Evolutionary conservation across 2,113 vertebrate species (phyloP), one percentile per base, ranked within the genome.

Genomic region (Xerus inauris): DNA sequence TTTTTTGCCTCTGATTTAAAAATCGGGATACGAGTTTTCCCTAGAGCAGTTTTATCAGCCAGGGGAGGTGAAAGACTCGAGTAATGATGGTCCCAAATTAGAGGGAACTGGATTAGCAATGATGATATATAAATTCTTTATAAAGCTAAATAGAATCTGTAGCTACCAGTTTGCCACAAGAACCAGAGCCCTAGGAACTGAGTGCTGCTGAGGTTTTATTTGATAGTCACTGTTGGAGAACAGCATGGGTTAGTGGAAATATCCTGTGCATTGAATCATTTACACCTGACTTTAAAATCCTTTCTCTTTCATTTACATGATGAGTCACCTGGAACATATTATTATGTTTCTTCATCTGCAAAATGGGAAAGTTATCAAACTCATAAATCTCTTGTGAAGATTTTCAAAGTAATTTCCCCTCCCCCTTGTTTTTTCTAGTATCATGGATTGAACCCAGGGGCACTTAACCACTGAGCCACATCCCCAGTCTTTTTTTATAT

Each of bases 1-100:
- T 69, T 92, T 84, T 91, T 49, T 54, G 87, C 69, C 80, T 95
- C 71, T 77, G 54, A 57, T 93, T 97, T 97, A 94, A 93, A 64
- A 93, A 89, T 62, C 24, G 2, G 85, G 64, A 82, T 14, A 24
- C 47, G 69, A 87, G 87, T 32, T 85, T 86, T 89, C 75, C 91
- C 45, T 62, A 40, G 2, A 93, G 82, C 30, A 42, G 16, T 16
- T 81, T 22, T 0, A 2, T 49, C 89, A 75, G 87, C 20, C 59
- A 80, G 71, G 45, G 69, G 24, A 73, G 17, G 0, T 45, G n/a
- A 84, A 75, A 84, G 71, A 59, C 42, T 76, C 51, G 40, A 90
- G 67, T 3, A 28, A 77, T 19, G 1, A 62, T 24, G 72, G 17
- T 24, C 38, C 71, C 71, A 73, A 77, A 62, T 45, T 14, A 35